These are phyloP conservation scores for Micromussa lordhowensis DNA, from an alignment of 92 coral and sea anemone genomes.

Conservation along the genomic window DNA sequence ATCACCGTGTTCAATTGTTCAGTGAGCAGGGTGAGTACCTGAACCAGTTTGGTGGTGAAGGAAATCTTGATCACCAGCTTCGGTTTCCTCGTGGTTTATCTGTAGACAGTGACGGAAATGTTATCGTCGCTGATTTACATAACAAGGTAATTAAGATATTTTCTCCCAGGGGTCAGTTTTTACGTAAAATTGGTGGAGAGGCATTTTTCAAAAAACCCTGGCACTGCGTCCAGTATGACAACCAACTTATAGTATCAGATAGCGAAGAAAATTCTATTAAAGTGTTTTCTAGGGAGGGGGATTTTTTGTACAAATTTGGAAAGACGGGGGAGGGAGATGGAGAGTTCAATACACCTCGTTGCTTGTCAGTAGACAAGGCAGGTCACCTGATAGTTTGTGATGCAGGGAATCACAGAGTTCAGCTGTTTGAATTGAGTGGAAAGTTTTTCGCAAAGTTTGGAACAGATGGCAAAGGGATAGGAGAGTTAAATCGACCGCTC, in stretches of 20 bases:
- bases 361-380: not conserved
- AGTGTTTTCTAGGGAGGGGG: not conserved
- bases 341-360: not conserved
- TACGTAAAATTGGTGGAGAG: not conserved
- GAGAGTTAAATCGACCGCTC: not conserved
- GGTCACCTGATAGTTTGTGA: not conserved
- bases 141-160: not conserved
- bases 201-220: not conserved
- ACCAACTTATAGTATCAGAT: not conserved
- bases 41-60: not conserved
- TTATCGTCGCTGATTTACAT: not conserved
- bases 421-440: not conserved
- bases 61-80: not conserved
- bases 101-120: not conserved
- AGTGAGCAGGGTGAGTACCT: conserved; percentile 12
- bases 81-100: not conserved
- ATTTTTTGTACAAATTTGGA: not conserved
- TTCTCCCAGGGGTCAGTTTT: not conserved
- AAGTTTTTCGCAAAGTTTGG: not conserved
- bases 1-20: not conserved
- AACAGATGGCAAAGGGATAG: not conserved
- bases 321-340: not conserved
- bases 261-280: not conserved
- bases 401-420: not conserved
- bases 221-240: not conserved